These are phyloP conservation scores for Haemorhous mexicanus DNA, from an alignment of 2,113 vertebrate genomes.

Conservation along the genomic window DNA sequence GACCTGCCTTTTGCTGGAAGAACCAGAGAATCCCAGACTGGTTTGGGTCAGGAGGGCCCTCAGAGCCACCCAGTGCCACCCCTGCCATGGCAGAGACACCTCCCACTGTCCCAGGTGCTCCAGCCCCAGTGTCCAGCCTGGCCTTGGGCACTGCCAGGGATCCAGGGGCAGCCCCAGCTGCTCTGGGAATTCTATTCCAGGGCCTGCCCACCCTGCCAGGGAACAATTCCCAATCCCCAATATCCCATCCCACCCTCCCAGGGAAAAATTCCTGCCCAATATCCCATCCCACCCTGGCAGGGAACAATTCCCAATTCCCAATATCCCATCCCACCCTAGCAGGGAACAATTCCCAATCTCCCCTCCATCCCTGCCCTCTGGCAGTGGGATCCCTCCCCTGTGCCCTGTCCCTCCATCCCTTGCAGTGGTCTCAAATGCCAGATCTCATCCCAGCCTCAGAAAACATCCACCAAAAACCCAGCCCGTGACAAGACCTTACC, in stretches of 20 bases:
- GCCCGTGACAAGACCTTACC: not conserved
- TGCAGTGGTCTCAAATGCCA: not conserved
- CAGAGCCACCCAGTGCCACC: accelerated
- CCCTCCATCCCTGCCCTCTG: not conserved
- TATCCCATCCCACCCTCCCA: too few relatives aligned
- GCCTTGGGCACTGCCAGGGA: not conserved
- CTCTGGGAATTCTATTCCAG: not conserved
- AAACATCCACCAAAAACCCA: not conserved
- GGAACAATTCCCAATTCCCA: too few relatives aligned
- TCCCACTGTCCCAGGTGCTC: not conserved
- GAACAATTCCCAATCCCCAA: too few relatives aligned
- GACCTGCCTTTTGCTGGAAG: not conserved
- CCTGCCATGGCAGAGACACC: not conserved
- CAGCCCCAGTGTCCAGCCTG: not conserved
- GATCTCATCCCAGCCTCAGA: not conserved
- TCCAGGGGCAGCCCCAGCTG: not conserved
- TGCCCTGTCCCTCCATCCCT: not conserved
- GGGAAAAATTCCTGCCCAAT: too few relatives aligned
- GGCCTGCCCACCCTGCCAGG: too few relatives aligned
- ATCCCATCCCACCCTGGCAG: too few relatives aligned
- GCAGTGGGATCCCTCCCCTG: too few relatives aligned
- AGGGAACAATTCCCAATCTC: not conserved
- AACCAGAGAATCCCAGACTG: not conserved
- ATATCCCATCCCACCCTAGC: not conserved
- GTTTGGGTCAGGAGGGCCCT: not conserved